Percentiles rank a stretch among this genome's conserved stretches.
Conservation (phyloP, 2,888 invertebrate genomes). For the Nomada fucata region DNA sequence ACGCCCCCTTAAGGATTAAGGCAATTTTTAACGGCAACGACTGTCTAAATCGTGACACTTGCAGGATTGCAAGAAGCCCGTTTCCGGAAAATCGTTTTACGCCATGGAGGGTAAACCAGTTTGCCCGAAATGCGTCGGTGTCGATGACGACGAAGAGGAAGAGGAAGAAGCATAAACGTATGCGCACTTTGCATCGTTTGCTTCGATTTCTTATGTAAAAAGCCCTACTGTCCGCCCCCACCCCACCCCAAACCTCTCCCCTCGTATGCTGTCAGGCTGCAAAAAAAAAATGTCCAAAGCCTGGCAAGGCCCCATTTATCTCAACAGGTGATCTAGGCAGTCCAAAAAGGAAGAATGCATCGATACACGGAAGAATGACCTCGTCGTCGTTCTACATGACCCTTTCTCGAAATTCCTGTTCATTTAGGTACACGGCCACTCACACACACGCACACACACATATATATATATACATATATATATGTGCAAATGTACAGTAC, state of each 20-base stretch:
- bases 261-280: conserved; percentile 75
- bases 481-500: conserved; percentile 7
- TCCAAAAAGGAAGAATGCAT: conserved; percentile 21
- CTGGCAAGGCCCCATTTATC: conserved; percentile 58
- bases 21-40: neutral
- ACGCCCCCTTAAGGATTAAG: neutral
- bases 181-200: conserved; percentile 29
- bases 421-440: conserved; percentile 12
- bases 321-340: conserved; percentile 60
- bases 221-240: conserved; percentile 44
- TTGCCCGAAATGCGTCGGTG: conserved; percentile 96
- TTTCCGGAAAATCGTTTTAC: conserved; percentile 98
- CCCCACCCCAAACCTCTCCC: conserved; percentile 1
- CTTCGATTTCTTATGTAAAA: conserved; percentile 61
- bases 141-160: conserved; percentile 92
- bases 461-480: neutral
- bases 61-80: conserved; percentile 96
- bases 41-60: conserved; percentile 67
- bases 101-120: conserved; percentile 98
- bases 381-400: conserved; percentile 25
- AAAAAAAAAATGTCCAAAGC: conserved; percentile 72
- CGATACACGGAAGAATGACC: neutral
- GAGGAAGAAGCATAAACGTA: conserved; percentile 78
- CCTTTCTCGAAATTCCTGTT: conserved; percentile 38
- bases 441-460: neutral